Evolutionary conservation across 2,113 vertebrate genomes (phyloP), one percentile per base, ranked within the genome.

Genomic region (Psilopogon haemacephalus): DNA sequence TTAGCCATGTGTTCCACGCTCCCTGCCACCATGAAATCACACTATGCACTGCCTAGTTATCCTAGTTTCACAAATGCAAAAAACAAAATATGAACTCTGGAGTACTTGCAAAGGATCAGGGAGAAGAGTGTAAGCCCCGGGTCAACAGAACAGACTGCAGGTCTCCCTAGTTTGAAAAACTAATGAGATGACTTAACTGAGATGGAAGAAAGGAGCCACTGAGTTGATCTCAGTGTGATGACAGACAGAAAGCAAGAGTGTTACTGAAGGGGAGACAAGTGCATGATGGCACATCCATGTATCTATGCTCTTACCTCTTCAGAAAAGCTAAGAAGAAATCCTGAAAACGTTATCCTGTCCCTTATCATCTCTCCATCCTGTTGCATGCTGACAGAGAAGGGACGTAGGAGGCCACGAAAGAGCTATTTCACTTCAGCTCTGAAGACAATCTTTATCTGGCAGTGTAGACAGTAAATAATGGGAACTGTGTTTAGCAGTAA

Each of bases 231-330:
- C 60, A 38, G 23, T 5, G 0, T 50, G 52, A 69, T 32, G 88
- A 35, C 11, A 63, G 48, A 12, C 37, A 52, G 55, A 73, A 79
- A 81, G n/a, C 6, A 30, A 48, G 52, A 44, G 24, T 60, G 23
- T 15, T 91, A 27, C 48, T 46, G 48, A 56, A 60, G 6, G 17
- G 32, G 42, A 79, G 58, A 38, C 3, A 58, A 30, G 33, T 30
- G 26, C 20, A 12, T 19, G 27, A 13, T 18, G 32, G 30, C 54
- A 60, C 13, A 37, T 4, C 5, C 2, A 0, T 0, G 0, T 5
- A 21, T 19, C 79, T 50, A 21, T 42, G 33, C n/a, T 84, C n/a
- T 48, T 28, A 64, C 8, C 8, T 42, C 46, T 56, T 56, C 50
- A 60, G 38, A 67, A 46, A 68, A 23, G 9, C 27, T 16, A 42